Conservation (phyloP, 2,888 invertebrate genomes). For the Fragum sueziense region DNA sequence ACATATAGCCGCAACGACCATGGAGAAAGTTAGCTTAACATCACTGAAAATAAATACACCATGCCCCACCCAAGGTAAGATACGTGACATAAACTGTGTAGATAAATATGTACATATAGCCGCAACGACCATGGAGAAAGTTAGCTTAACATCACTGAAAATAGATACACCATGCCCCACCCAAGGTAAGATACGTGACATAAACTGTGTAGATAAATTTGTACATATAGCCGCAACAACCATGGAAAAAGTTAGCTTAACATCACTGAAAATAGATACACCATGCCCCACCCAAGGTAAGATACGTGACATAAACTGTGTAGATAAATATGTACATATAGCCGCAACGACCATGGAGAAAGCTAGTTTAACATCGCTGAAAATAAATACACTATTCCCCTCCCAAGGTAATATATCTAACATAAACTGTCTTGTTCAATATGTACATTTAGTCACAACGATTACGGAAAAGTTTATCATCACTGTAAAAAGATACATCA, state of each 20-base stretch:
- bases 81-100: neutral
- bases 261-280: neutral
- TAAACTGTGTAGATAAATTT: neutral
- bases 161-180: neutral
- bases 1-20: slow-evolving; percentile 51
- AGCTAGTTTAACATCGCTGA: slow-evolving; percentile 74
- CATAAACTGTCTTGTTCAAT: neutral
- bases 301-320: too few species aligned
- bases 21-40: slow-evolving; percentile 74
- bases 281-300: too few species aligned
- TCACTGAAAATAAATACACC: slow-evolving; percentile 57
- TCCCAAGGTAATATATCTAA: neutral
- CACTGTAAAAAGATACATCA: neutral
- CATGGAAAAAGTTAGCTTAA: neutral
- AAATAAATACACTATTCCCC: neutral
- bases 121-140: slow-evolving; percentile 66
- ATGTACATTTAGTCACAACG: neutral
- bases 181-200: neutral
- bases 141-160: slow-evolving; percentile 72
- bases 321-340: too few species aligned
- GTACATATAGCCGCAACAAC: neutral
- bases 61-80: neutral
- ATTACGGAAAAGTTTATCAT: too few species aligned
- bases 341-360: slow-evolving; percentile 65
- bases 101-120: neutral